Base-by-base conservation (phyloP, 2,888 invertebrate species). In the Drosophila fungiperda region DNA sequence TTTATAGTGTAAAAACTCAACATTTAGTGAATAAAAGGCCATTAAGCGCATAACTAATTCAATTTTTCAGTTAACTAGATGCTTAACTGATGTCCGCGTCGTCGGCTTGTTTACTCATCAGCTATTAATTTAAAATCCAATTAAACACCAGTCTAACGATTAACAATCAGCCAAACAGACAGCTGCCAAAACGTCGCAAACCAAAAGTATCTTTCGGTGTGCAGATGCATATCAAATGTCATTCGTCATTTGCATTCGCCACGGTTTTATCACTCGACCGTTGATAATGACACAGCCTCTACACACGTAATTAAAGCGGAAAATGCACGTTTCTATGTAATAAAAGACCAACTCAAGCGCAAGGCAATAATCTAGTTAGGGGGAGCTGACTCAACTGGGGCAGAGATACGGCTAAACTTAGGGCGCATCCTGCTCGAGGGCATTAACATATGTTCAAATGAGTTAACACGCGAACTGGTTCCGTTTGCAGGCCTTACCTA, bases 191-290 rank as follows among this genome's bases (percentile, higher is more conserved):
- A 48, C 32, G 35, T 57, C 55, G 70, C 48, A 45, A 64, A 52
- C 32, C 38, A n/a, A 58, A 35, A 36, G 35, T 35, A 54, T 40
- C 49, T 29, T 36, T 11, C 6, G 33, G 38, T 49, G 7, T 9
- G 20, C 42, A 82, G 80, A 89, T 84, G 77, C 89, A 80, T 84
- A 73, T 84, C 85, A 73, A 84, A 85, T 84, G 87, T 71, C 85
- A 61, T 81, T 64, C 64, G 69, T 65, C 79, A 82, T 80, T 82
- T 73, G 76, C 80, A 74, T 82, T 85, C 68, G 83, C 54, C 40
- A 87, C 74, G 87, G 76, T 73, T 78, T 77, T 75, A 65, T 67
- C 73, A 59, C 68, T 78, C 70, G 64, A 85, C 79, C 90, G 88
- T 87, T 79, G 73, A 76, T 86, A 87, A 90, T 88, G 76, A 76